Percentiles rank a stretch among this genome's conserved stretches.
Conservation (phyloP, 2,888 invertebrate species). For the Thyatira batis region DNA sequence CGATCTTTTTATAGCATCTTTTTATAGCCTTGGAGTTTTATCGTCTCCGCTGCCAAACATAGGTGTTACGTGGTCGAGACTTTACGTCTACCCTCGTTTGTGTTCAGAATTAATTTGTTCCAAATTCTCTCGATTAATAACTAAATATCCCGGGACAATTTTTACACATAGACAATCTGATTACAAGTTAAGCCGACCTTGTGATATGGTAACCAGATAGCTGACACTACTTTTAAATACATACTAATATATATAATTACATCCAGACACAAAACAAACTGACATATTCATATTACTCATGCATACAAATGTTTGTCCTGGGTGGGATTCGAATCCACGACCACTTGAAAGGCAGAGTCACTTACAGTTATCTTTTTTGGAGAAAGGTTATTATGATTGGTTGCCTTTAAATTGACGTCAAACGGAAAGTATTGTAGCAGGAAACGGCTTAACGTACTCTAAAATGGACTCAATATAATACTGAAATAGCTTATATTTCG, state of each 20-base stretch:
- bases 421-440: not conserved
- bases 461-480: not conserved
- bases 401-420: not conserved
- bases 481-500: not conserved
- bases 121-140: not conserved
- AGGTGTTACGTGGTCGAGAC: not conserved
- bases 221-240: no score
- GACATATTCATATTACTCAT: no score
- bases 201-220: no score
- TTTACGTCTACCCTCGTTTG: not conserved
- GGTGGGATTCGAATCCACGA: no score
- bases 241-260: no score
- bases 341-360: no score
- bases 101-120: not conserved
- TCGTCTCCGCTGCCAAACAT: not conserved
- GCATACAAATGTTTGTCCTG: no score
- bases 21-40: constrained; percentile 13
- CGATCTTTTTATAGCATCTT: constrained; percentile 25
- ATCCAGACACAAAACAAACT: no score
- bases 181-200: no score
- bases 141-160: no score
- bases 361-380: not conserved
- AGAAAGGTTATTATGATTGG: not conserved
- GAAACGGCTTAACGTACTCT: not conserved
- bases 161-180: no score